phyloP scores from a whole-genome alignment of 1,140 invertebrate genomes.

The Rhagoletis pomonella region DNA sequence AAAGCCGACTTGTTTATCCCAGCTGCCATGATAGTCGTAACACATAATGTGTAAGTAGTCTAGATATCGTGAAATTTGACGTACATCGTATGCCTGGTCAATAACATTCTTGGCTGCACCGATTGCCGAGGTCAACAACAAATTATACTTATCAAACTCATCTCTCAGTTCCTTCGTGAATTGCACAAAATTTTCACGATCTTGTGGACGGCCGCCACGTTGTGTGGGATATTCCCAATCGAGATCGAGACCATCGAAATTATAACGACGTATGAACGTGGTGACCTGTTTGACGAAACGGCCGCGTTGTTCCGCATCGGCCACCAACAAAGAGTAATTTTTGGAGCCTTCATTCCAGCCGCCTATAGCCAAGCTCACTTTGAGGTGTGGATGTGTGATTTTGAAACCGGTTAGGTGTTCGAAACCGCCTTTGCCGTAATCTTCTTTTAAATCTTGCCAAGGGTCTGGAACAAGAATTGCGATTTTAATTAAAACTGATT shows the following conservation, averaged over 20 bases:
- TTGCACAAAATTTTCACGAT: slow-evolving; percentile 85
- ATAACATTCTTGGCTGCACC: slow-evolving; percentile 83
- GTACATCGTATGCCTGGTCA: slow-evolving; percentile 84
- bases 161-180: slow-evolving; percentile 82
- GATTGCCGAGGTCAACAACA: slow-evolving; percentile 85
- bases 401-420: slow-evolving; percentile 81
- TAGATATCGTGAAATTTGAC: slow-evolving; percentile 81
- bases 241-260: slow-evolving; percentile 89
- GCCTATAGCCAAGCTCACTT: slow-evolving; percentile 85
- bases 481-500: not conserved
- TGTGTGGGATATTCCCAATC: slow-evolving; percentile 87
- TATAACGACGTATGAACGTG: slow-evolving; percentile 74
- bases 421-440: slow-evolving; percentile 84
- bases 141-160: slow-evolving; percentile 78
- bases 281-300: slow-evolving; percentile 77
- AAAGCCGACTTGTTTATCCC: slow-evolving; percentile 84
- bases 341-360: slow-evolving; percentile 91
- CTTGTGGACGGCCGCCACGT: slow-evolving; percentile 82
- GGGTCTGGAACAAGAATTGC: slow-evolving; percentile 77
- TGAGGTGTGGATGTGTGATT: slow-evolving; percentile 82
- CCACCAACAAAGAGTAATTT: slow-evolving; percentile 86
- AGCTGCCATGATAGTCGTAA: slow-evolving; percentile 92
- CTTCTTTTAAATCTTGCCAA: slow-evolving; percentile 84
- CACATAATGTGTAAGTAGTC: slow-evolving; percentile 93
- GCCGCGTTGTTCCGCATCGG: slow-evolving; percentile 76